phyloP scores from a whole-genome alignment of 2,113 vertebrate species.

The Halcyon malimbica region DNA sequence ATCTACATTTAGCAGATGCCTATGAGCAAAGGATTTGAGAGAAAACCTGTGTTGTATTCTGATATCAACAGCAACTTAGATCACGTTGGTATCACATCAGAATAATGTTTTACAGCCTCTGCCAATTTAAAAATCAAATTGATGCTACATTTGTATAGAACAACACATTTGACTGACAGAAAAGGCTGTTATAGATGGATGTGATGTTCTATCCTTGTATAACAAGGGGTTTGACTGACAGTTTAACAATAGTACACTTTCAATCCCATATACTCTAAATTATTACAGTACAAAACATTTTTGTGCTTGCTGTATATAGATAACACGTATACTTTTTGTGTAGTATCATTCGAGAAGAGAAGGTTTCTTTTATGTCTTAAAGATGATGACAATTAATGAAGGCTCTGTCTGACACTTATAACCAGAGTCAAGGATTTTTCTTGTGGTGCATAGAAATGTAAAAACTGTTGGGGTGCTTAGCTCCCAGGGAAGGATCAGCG shows the following conservation, averaged over 20 bases:
- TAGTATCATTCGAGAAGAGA: constrained; percentile 44
- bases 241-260: constrained; percentile 70
- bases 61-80: constrained; percentile 34
- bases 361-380: constrained; percentile 41
- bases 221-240: constrained; percentile 70
- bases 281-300: constrained; percentile 63
- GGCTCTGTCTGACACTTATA: constrained; percentile 23
- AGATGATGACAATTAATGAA: constrained; percentile 46
- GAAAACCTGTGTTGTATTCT: not conserved
- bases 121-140: constrained; percentile 72
- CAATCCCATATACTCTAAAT: constrained; percentile 56
- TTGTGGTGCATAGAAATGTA: constrained; percentile 27
- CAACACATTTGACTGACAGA: constrained; percentile 68
- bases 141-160: constrained; percentile 62
- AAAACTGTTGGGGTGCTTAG: constrained; percentile 34
- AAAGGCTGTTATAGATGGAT: constrained; percentile 62
- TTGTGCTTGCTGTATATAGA: constrained; percentile 45
- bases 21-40: constrained; percentile 20
- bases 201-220: constrained; percentile 59
- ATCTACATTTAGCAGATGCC: not conserved
- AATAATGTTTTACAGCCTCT: constrained; percentile 63
- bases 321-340: constrained; percentile 27
- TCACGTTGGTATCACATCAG: constrained; percentile 51
- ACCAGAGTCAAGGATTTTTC: constrained; percentile 50
- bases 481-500: constrained; percentile 2